These are phyloP conservation scores for Trichogramma dendrolimi DNA, from an alignment of 2,888 invertebrate species.

Conservation along the genomic window DNA sequence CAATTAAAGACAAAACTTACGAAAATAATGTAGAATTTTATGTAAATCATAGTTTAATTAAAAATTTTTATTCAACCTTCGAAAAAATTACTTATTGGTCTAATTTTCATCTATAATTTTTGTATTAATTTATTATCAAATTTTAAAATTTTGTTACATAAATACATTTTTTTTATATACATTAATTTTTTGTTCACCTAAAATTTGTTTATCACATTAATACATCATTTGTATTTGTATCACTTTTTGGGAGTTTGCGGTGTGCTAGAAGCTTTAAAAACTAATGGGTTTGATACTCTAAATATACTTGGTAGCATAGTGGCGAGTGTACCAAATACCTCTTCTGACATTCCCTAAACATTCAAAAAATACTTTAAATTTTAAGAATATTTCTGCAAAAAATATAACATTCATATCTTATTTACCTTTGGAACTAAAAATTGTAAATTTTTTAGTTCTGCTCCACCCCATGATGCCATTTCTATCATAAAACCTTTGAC, in stretches of 20 bases:
- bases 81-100: no score
- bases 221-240: slow-evolving; percentile 7
- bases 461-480: slow-evolving; percentile 89
- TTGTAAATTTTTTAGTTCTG: slow-evolving; percentile 81
- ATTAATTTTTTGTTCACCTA: slow-evolving; percentile 11
- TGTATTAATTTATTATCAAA: slow-evolving; percentile 7
- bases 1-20: no score
- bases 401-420: slow-evolving; percentile 53
- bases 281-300: slow-evolving; percentile 88
- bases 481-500: slow-evolving; percentile 99
- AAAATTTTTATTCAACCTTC: no score
- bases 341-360: slow-evolving; percentile 69
- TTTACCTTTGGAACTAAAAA: slow-evolving; percentile 76
- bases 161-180: slow-evolving; percentile 11
- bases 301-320: slow-evolving; percentile 90
- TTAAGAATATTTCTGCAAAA: neutral
- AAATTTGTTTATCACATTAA: slow-evolving; percentile 7
- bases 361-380: slow-evolving; percentile 5
- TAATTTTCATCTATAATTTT: no score
- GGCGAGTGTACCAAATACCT: slow-evolving; percentile 75
- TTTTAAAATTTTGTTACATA: slow-evolving; percentile 10
- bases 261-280: slow-evolving; percentile 60
- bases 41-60: no score
- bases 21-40: no score
- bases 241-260: slow-evolving; percentile 49